These are phyloP conservation scores for Mus pahari DNA, from an alignment of 2,113 vertebrate species.

Conservation along the genomic window DNA sequence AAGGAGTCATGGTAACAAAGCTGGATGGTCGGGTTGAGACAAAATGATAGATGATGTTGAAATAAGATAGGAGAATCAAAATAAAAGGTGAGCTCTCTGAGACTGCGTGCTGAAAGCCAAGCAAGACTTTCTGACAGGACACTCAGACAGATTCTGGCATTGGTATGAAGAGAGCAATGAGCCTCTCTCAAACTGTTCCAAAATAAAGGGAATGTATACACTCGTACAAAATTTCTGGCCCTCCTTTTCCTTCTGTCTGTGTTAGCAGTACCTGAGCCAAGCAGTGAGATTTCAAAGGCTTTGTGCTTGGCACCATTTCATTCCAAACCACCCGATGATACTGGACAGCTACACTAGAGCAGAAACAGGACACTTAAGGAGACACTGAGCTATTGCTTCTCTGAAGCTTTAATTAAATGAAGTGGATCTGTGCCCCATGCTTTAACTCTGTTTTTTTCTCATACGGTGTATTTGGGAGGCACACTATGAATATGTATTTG, in stretches of 20 bases:
- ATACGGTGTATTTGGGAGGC: conserved; percentile 52
- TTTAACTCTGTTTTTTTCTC: conserved; percentile 45
- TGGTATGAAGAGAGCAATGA: neutral
- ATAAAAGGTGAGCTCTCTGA: neutral
- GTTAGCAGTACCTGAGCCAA: neutral
- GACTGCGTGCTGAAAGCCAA: neutral
- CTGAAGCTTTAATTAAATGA: conserved; percentile 74
- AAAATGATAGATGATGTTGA: neutral
- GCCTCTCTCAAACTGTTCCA: neutral
- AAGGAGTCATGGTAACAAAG: neutral
- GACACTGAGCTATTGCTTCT: conserved; percentile 58
- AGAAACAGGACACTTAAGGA: conserved; percentile 55
- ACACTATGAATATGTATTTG: conserved; percentile 63
- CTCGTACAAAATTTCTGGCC: neutral
- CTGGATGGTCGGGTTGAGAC: neutral
- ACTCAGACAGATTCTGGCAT: neutral
- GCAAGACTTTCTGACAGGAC: neutral
- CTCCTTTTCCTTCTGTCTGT: conserved; percentile 25
- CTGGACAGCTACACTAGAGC: neutral
- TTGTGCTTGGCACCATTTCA: conserved; percentile 47
- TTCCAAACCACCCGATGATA: conserved; percentile 60
- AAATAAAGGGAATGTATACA: neutral
- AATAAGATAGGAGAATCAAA: neutral
- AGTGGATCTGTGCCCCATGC: conserved; percentile 54
- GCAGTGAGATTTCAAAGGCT: conserved; percentile 29